Evolutionary conservation across 2,888 invertebrate species (phyloP).

Genomic region (Homarus gammarus): DNA sequence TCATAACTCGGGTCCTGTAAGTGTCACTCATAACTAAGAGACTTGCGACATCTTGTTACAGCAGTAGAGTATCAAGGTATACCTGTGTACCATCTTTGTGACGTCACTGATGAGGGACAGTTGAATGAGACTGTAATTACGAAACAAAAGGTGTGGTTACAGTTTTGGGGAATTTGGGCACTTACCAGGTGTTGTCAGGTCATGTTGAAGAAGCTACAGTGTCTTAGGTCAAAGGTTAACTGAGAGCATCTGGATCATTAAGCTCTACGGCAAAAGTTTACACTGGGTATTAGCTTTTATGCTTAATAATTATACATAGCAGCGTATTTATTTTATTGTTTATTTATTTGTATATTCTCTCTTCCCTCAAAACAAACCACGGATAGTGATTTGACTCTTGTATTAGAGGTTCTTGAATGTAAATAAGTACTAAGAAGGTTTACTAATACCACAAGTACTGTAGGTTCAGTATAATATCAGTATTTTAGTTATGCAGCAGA

Average conservation of each 20-base stretch:
- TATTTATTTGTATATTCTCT: slow-evolving; percentile 1
- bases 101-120: neutral
- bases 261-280: neutral
- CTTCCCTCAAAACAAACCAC: neutral
- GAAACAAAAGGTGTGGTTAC: too few species aligned
- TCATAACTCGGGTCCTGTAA: too few species aligned
- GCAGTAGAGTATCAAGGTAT: too few species aligned
- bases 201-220: neutral
- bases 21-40: too few species aligned
- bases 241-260: neutral
- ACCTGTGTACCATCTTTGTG: too few species aligned
- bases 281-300: neutral
- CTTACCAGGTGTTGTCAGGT: neutral
- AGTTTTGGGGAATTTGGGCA: too few species aligned
- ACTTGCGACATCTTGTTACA: too few species aligned
- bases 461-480: neutral
- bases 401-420: neutral
- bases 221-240: neutral
- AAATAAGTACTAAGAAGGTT: neutral
- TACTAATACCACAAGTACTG: neutral
- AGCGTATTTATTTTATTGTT: slow-evolving; percentile 21
- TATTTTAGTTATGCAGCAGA: slow-evolving; percentile 18
- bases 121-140: neutral
- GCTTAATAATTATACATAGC: neutral
- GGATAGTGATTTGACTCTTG: neutral